Conservation (phyloP, 2,113 vertebrate species). For the Albula glossodonta region DNA sequence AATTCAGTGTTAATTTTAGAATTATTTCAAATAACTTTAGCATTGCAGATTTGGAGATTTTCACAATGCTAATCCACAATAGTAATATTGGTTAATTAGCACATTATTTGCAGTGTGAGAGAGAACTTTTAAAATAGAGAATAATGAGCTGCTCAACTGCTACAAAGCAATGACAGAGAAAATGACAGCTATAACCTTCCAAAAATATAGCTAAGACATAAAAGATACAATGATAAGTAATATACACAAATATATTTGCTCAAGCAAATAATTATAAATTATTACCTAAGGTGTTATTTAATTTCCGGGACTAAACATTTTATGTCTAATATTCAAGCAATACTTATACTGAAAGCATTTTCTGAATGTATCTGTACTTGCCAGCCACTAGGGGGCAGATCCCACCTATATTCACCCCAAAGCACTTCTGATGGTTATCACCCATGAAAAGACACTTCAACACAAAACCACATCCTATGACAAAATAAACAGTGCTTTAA, state of each 20-base stretch:
- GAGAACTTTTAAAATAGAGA: no score
- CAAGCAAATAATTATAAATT: not conserved
- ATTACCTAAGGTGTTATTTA: not conserved
- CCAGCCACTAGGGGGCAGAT: slow-evolving; percentile 20
- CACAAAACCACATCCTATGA: slow-evolving; percentile 6
- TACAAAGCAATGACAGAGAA: no score
- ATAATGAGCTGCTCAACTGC: no score
- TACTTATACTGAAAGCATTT: not conserved
- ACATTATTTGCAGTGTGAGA: no score
- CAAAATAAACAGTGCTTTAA: not conserved
- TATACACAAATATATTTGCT: not conserved
- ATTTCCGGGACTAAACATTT: not conserved
- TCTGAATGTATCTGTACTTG: not conserved
- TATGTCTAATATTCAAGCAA: not conserved
- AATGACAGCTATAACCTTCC: no score
- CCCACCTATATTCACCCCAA: not conserved
- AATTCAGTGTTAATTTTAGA: no score
- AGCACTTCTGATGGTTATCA: not conserved
- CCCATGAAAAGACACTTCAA: not conserved
- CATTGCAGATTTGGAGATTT: no score
- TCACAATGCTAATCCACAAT: no score
- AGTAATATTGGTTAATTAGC: no score
- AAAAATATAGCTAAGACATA: not conserved
- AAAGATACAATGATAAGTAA: not conserved
- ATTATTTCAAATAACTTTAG: no score